Conservation (phyloP, 2,888 invertebrate species). For the Hipparchia semele region DNA sequence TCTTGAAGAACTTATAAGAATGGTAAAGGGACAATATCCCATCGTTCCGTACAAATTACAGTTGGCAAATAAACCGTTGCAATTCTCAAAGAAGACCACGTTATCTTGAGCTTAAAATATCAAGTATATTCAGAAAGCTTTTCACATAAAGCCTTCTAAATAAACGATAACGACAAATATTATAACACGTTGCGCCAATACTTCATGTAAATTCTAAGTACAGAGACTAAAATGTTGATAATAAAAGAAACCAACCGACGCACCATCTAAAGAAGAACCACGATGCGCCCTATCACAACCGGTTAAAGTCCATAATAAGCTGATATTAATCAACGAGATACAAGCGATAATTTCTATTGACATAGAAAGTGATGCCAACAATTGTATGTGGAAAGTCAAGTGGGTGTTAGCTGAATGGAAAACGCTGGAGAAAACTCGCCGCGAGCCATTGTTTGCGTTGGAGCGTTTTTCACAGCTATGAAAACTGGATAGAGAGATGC, state of each 20-base stretch:
- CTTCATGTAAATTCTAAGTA: background rate
- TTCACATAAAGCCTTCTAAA: background rate
- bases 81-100: too few relatives aligned
- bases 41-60: too few relatives aligned
- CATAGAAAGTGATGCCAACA: conserved; percentile 64
- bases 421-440: conserved; percentile 63
- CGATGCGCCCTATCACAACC: conserved; percentile 32
- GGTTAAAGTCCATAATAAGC: conserved; percentile 39
- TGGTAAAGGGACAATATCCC: too few relatives aligned
- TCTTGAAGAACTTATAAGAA: too few relatives aligned
- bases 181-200: background rate
- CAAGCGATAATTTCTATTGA: conserved; percentile 51
- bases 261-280: conserved; percentile 21
- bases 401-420: conserved; percentile 52
- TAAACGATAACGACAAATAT: background rate
- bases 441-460: conserved; percentile 45
- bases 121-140: background rate
- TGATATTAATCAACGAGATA: conserved; percentile 19
- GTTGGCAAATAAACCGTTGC: too few relatives aligned
- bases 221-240: background rate
- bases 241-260: conserved; percentile 20
- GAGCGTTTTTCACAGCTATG: conserved; percentile 37
- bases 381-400: conserved; percentile 67
- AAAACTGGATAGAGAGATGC: conserved; percentile 27
- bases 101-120: background rate